These are phyloP conservation scores for Diadema setosum DNA, from an alignment of 35 echinoderm and acorn worm genomes.

Conservation along the genomic window DNA sequence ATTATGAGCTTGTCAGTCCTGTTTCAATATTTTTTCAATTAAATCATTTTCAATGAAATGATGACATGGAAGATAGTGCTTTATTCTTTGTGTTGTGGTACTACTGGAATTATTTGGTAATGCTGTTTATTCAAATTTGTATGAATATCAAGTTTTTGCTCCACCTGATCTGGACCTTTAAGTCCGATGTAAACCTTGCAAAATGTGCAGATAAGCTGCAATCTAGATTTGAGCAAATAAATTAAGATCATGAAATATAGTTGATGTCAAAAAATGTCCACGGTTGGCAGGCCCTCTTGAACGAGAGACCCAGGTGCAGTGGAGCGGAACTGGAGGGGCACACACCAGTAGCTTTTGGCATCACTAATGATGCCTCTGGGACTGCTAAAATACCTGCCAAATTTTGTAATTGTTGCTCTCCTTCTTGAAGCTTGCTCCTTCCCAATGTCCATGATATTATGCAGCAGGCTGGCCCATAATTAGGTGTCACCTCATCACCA, in stretches of 20 bases:
- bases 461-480: not conserved
- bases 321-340: not conserved
- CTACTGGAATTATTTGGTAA: too few species aligned
- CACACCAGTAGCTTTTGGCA: not conserved
- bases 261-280: slow-evolving; percentile 4
- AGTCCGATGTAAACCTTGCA: too few species aligned
- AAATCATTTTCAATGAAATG: too few species aligned
- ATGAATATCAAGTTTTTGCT: too few species aligned
- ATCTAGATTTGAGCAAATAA: slow-evolving; percentile 8
- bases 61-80: too few species aligned
- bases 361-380: not conserved
- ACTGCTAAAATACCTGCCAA: slow-evolving; percentile 5
- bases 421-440: not conserved
- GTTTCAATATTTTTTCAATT: too few species aligned
- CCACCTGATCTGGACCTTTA: too few species aligned
- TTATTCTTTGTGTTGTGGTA: too few species aligned
- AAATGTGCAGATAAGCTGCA: not conserved
- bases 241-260: not conserved
- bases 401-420: not conserved
- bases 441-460: not conserved
- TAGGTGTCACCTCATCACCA: not conserved
- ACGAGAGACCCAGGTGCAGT: not conserved
- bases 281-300: not conserved
- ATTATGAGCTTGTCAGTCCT: too few species aligned
- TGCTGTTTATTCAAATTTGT: too few species aligned